These are phyloP conservation scores for Macrobrachium rosenbergii DNA, from an alignment of 1,140 invertebrate species.

Conservation along the genomic window DNA sequence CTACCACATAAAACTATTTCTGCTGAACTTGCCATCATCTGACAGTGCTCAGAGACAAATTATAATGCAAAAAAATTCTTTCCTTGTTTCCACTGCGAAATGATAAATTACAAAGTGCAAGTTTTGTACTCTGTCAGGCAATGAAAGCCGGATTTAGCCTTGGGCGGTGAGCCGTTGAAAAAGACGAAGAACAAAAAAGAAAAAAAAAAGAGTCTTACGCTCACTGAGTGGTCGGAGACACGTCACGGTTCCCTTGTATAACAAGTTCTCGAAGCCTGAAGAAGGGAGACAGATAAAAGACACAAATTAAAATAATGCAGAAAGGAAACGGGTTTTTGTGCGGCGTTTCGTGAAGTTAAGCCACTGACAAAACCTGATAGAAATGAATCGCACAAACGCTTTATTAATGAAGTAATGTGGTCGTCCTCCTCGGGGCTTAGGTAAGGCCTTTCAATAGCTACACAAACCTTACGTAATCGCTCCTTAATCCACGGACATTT, in stretches of 20 bases:
- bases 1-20: too few species aligned
- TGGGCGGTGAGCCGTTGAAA: slow-evolving; percentile 29
- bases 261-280: slow-evolving; percentile 11
- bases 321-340: too few species aligned
- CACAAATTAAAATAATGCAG: too few species aligned
- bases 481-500: too few species aligned
- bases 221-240: slow-evolving; percentile 43
- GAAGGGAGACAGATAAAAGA: too few species aligned
- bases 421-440: too few species aligned
- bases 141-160: slow-evolving; percentile 56
- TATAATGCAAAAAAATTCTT: not conserved
- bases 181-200: slow-evolving; percentile 12
- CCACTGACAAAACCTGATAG: too few species aligned
- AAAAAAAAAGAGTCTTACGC: slow-evolving; percentile 34
- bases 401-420: too few species aligned
- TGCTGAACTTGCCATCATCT: not conserved
- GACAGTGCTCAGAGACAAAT: not conserved
- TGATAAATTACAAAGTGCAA: not conserved
- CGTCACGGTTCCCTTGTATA: slow-evolving; percentile 31
- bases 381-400: too few species aligned
- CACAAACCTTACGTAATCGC: too few species aligned
- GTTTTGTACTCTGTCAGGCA: slow-evolving; percentile 46
- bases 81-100: not conserved
- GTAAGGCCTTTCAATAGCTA: too few species aligned
- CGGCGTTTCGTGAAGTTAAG: too few species aligned